phyloP scores from a whole-genome alignment of 2,888 invertebrate species.

The Apocheima hispidaria region DNA sequence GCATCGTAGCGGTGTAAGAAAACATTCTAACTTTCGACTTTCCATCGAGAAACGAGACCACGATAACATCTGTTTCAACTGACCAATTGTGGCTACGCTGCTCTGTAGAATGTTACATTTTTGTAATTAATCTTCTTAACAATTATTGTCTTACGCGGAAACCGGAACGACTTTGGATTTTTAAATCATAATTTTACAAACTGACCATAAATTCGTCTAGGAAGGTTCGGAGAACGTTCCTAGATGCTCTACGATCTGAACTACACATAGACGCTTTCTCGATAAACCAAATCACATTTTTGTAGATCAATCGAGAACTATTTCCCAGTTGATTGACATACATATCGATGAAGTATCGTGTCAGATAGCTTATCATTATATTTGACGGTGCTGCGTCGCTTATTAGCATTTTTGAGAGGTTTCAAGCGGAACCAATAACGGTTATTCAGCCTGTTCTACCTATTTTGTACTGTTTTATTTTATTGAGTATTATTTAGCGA shows the following conservation, averaged over 20 bases:
- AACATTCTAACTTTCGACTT: slow-evolving; percentile 39
- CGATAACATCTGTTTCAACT: slow-evolving; percentile 26
- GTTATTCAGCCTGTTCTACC: slow-evolving; percentile 42
- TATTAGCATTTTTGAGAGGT: slow-evolving; percentile 68
- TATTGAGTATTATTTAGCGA: too few relatives aligned
- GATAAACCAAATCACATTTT: slow-evolving; percentile 18
- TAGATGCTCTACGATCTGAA: too few relatives aligned
- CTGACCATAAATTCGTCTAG: too few relatives aligned
- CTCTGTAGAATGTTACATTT: slow-evolving; percentile 31
- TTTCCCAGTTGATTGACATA: slow-evolving; percentile 52
- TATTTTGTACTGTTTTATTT: background rate
- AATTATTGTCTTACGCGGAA: slow-evolving; percentile 66
- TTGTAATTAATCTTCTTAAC: slow-evolving; percentile 68
- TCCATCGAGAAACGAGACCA: slow-evolving; percentile 36
- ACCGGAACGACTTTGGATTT: slow-evolving; percentile 61
- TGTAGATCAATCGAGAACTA: slow-evolving; percentile 35
- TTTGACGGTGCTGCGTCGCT: slow-evolving; percentile 56
- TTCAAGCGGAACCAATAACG: slow-evolving; percentile 48
- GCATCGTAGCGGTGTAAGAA: slow-evolving; percentile 18
- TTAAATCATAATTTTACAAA: slow-evolving; percentile 1
- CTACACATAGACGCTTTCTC: slow-evolving; percentile 2
- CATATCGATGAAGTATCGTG: slow-evolving; percentile 51
- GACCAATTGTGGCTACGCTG: slow-evolving; percentile 21
- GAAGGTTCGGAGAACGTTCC: too few relatives aligned
- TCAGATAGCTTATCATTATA: slow-evolving; percentile 54